Evolutionary conservation across 2,113 vertebrate genomes (phyloP).

Genomic region (Micronycteris hirsuta): DNA sequence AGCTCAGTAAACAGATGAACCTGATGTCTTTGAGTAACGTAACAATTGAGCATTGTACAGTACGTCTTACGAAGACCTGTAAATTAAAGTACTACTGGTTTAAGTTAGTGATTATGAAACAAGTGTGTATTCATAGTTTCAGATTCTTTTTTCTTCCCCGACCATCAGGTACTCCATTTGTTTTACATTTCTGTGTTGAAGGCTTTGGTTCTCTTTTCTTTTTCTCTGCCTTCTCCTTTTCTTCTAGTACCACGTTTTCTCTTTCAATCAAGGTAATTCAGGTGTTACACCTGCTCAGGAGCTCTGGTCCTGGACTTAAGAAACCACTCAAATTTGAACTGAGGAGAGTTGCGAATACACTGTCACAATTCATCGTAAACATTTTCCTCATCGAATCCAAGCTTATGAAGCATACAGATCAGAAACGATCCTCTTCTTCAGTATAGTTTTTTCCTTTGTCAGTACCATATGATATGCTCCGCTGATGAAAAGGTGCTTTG

Average conservation of each 20-base stretch:
- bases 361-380: slow-evolving; percentile 98
- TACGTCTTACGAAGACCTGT: slow-evolving; percentile 92
- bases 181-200: slow-evolving; percentile 94
- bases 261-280: slow-evolving; percentile 97
- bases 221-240: slow-evolving; percentile 98
- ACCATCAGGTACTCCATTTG: slow-evolving; percentile 91
- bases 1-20: slow-evolving; percentile 88
- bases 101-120: slow-evolving; percentile 80
- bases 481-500: slow-evolving; percentile 98
- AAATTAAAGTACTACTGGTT: slow-evolving; percentile 89
- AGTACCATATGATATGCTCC: slow-evolving; percentile 97
- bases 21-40: slow-evolving; percentile 86
- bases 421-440: slow-evolving; percentile 96
- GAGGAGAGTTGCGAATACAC: slow-evolving; percentile 96
- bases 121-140: slow-evolving; percentile 89
- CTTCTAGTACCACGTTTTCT: slow-evolving; percentile 99
- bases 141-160: slow-evolving; percentile 96
- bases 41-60: slow-evolving; percentile 88
- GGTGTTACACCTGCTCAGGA: slow-evolving; percentile 96
- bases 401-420: slow-evolving; percentile 98
- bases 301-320: slow-evolving; percentile 98
- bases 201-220: slow-evolving; percentile 96
- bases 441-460: slow-evolving; percentile 99
- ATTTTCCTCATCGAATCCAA: slow-evolving; percentile 98
- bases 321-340: slow-evolving; percentile 99